Evolutionary conservation across 1,140 invertebrate genomes (phyloP).

Genomic region (Drosophila sechellia): DNA sequence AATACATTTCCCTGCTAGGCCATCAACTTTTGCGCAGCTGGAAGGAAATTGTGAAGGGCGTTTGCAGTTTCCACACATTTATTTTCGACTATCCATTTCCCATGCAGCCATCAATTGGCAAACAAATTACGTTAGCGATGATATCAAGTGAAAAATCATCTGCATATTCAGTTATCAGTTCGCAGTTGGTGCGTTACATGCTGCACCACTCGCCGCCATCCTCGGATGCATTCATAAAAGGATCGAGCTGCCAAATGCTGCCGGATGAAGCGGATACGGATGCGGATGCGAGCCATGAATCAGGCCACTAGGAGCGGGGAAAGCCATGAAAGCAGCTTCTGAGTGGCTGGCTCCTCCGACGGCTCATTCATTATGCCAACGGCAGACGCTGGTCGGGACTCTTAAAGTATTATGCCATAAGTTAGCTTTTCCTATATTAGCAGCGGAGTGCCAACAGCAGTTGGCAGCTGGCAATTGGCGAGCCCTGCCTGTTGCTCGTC

Average conservation of each 20-base stretch:
- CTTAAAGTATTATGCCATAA: constrained; percentile 79
- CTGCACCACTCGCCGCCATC: background rate
- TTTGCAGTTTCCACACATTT: background rate
- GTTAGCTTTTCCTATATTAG: constrained; percentile 70
- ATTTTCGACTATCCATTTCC: constrained; percentile 32
- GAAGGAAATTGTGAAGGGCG: constrained; percentile 23
- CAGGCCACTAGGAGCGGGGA: constrained; percentile 12
- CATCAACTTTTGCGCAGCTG: constrained; percentile 4
- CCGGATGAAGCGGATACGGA: constrained; percentile 12
- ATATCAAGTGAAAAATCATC: constrained; percentile 71
- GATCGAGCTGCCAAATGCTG: constrained; percentile 20
- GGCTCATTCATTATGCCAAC: constrained; percentile 80
- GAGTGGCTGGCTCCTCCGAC: constrained; percentile 52
- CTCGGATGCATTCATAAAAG: constrained; percentile 33
- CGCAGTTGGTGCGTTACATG: constrained; percentile 4
- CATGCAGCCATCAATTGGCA: constrained; percentile 21
- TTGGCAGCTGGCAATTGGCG: constrained; percentile 25
- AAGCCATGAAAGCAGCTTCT: constrained; percentile 40
- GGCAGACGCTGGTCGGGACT: constrained; percentile 55
- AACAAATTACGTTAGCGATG: constrained; percentile 63
- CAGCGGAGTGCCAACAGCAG: constrained; percentile 51
- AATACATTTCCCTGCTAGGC: background rate
- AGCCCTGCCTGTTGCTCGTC: constrained; percentile 49
- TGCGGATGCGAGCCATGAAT: constrained; percentile 30
- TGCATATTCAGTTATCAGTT: constrained; percentile 67